A percentile compares a stretch with the other conserved stretches of the same genome.
Evolutionary conservation across 2,888 invertebrate species (phyloP).

Genomic region (Synanthedon formicaeformis): DNA sequence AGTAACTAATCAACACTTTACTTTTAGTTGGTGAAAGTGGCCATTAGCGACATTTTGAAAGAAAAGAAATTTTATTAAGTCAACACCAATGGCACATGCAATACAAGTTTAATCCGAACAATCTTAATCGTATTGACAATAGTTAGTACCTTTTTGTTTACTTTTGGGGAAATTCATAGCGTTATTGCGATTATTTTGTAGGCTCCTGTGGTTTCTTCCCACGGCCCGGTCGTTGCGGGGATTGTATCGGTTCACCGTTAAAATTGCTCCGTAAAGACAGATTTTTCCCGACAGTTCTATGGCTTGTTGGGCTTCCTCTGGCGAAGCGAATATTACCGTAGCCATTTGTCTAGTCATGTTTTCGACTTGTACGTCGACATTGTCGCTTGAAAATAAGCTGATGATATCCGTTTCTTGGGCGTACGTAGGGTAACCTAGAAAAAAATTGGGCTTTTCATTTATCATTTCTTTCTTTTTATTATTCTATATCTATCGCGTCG

Average conservation of each 20-base stretch:
- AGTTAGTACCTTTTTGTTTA: slow-evolving; percentile 26
- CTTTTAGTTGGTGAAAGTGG: no score
- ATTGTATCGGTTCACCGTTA: slow-evolving; percentile 21
- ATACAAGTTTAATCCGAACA: no score
- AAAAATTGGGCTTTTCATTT: not conserved
- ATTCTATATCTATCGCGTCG: no score
- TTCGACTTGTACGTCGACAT: slow-evolving; percentile 23
- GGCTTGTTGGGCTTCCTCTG: slow-evolving; percentile 21
- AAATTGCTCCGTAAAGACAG: slow-evolving; percentile 36
- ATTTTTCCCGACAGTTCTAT: slow-evolving; percentile 17
- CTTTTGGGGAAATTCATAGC: slow-evolving; percentile 12
- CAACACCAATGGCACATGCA: no score
- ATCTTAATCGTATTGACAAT: no score
- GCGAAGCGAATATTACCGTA: slow-evolving; percentile 17
- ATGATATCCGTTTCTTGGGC: slow-evolving; percentile 33
- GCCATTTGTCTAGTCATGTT: slow-evolving; percentile 19
- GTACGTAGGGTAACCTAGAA: slow-evolving; percentile 41
- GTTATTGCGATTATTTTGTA: not conserved
- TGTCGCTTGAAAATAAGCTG: slow-evolving; percentile 28
- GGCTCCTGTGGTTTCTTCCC: not conserved
- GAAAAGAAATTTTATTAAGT: no score
- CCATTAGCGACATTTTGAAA: no score
- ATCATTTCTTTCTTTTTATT: no score
- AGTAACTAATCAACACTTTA: no score
- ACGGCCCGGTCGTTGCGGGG: slow-evolving; percentile 2